These are phyloP conservation scores for Eumeta japonica DNA, from an alignment of 1,140 invertebrate species.

Conservation along the genomic window DNA sequence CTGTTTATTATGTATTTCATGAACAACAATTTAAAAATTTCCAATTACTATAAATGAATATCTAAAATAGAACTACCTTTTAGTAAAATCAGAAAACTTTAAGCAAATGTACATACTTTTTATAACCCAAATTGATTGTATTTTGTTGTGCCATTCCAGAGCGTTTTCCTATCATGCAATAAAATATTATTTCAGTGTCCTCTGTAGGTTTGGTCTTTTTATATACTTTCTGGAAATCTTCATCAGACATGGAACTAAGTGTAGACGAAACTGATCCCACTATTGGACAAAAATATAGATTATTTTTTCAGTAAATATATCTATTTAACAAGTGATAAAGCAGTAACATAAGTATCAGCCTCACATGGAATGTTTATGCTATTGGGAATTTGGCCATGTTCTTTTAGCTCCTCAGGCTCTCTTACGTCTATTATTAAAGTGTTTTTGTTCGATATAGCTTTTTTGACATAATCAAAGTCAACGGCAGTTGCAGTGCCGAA, in stretches of 20 bases:
- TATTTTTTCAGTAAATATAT: slow-evolving; percentile 5
- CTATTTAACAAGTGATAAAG: slow-evolving; percentile 5
- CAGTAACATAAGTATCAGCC: slow-evolving; percentile 8
- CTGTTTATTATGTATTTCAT: too few species aligned
- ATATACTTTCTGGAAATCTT: slow-evolving; percentile 43
- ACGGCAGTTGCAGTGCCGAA: slow-evolving; percentile 39
- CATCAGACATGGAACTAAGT: slow-evolving; percentile 40
- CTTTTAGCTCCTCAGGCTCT: slow-evolving; percentile 61
- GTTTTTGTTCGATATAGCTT: slow-evolving; percentile 40
- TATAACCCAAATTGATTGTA: slow-evolving; percentile 59
- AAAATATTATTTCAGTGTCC: slow-evolving; percentile 61
- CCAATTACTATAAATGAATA: not conserved
- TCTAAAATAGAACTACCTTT: not conserved
- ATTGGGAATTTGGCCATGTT: slow-evolving; percentile 63
- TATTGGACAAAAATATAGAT: slow-evolving; percentile 16
- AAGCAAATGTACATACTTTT: slow-evolving; percentile 61
- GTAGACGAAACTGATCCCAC: slow-evolving; percentile 48
- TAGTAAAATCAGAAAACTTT: not conserved
- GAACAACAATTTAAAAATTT: not conserved
- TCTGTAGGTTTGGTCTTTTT: slow-evolving; percentile 57
- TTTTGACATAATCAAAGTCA: slow-evolving; percentile 57
- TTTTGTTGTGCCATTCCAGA: slow-evolving; percentile 60
- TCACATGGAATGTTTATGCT: slow-evolving; percentile 67
- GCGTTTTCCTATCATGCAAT: slow-evolving; percentile 62
- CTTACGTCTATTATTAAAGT: slow-evolving; percentile 62